Percentiles rank a stretch among this genome's conserved stretches.
phyloP scores from a whole-genome alignment of 2,113 vertebrate genomes.

The Prietella phreatophila region DNA sequence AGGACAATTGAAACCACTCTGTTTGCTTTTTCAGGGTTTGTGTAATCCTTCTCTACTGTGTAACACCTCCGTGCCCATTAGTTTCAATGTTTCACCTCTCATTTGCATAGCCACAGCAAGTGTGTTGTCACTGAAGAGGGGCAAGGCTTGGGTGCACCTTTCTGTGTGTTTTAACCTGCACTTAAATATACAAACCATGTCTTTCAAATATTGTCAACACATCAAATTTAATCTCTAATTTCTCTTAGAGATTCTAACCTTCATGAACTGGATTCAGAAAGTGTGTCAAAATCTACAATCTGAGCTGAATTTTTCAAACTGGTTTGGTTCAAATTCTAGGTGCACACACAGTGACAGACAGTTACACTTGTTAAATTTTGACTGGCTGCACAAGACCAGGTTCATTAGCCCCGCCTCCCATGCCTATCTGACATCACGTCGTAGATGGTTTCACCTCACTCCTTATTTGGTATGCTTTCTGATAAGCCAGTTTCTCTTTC shows the following conservation, averaged over 20 bases:
- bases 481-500: conserved; percentile 77
- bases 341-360: conserved; percentile 20
- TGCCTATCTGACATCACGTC: conserved; percentile 60
- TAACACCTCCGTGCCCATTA: not conserved
- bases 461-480: conserved; percentile 72
- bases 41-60: not conserved
- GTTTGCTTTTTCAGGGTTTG: not conserved
- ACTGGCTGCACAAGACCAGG: conserved; percentile 42
- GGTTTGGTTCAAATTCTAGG: conserved; percentile 22
- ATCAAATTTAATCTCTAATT: not conserved
- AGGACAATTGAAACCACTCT: not conserved
- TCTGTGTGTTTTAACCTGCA: not conserved
- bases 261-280: not conserved
- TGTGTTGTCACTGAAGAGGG: not conserved
- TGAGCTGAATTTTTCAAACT: conserved; percentile 5
- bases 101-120: conserved; percentile 32
- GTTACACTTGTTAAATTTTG: conserved; percentile 35
- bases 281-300: not conserved
- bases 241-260: not conserved
- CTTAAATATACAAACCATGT: not conserved
- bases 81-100: conserved; percentile 14
- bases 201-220: not conserved
- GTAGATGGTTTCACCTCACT: conserved; percentile 68
- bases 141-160: not conserved
- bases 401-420: conserved; percentile 48